phyloP scores from a whole-genome alignment of 2,797 vertebrate species.

The Melanotaenia pygmaea region DNA sequence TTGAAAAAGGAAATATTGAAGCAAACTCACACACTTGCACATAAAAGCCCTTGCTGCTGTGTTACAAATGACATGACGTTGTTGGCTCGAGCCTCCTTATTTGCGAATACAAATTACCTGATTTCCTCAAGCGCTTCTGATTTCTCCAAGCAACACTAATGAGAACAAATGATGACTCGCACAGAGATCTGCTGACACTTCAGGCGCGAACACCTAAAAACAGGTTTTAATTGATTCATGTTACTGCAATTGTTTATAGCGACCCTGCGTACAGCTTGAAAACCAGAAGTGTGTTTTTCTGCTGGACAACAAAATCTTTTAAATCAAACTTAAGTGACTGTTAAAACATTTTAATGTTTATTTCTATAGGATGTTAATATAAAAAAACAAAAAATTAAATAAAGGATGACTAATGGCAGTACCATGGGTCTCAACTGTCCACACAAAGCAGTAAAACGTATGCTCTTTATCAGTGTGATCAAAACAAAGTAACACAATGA shows the following conservation, averaged over 20 bases:
- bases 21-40: slow-evolving; percentile 26
- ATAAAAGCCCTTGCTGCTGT: slow-evolving; percentile 35
- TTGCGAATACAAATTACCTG: slow-evolving; percentile 81
- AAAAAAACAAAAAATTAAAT: slow-evolving; percentile 2
- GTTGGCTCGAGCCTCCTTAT: slow-evolving; percentile 72
- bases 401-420: slow-evolving; percentile 16
- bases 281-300: slow-evolving; percentile 11
- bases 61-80: slow-evolving; percentile 69
- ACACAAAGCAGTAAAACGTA: slow-evolving; percentile 34
- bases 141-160: slow-evolving; percentile 82
- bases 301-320: slow-evolving; percentile 14
- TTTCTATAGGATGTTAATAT: slow-evolving; percentile 7
- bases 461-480: slow-evolving; percentile 75
- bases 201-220: slow-evolving; percentile 71
- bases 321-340: background rate
- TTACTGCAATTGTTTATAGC: slow-evolving; percentile 57
- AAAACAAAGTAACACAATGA: slow-evolving; percentile 72
- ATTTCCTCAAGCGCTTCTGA: slow-evolving; percentile 82
- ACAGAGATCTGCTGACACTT: slow-evolving; percentile 81
- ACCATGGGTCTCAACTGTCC: slow-evolving; percentile 16
- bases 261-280: slow-evolving; percentile 40
- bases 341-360: background rate
- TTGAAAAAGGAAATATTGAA: slow-evolving; percentile 44
- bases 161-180: slow-evolving; percentile 83
- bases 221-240: slow-evolving; percentile 81